Conservation (phyloP, 2,113 vertebrate genomes). For the Hiodon alosoides region DNA sequence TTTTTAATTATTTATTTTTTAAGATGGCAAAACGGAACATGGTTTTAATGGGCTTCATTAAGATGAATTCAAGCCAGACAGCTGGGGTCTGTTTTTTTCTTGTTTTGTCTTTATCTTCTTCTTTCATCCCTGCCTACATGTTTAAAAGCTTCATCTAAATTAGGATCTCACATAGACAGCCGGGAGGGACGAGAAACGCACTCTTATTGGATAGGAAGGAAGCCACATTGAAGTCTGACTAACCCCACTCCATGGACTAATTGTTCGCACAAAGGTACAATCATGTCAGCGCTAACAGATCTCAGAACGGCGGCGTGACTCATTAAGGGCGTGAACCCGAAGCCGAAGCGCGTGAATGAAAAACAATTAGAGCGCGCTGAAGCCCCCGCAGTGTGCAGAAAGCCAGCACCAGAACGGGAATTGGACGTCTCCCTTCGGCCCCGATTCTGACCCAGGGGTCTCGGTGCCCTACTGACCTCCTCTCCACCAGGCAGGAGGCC, state of each 20-base stretch:
- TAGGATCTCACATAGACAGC: not conserved
- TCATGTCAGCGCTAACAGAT: slow-evolving; percentile 5
- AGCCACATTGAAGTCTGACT: not conserved
- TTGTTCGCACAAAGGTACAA: slow-evolving; percentile 5
- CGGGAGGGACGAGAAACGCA: not conserved
- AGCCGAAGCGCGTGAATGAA: not conserved
- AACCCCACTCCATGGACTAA: not conserved
- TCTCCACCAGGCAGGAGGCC: slow-evolving; percentile 46
- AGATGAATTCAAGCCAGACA: not conserved
- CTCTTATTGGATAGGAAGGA: slow-evolving; percentile 3
- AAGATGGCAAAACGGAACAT: too few relatives aligned
- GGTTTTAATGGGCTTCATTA: too few relatives aligned
- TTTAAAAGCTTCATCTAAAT: not conserved
- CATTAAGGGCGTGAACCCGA: not conserved
- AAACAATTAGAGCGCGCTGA: not conserved
- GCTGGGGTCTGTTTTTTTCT: too few relatives aligned
- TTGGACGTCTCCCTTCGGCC: not conserved
- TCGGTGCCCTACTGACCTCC: slow-evolving; percentile 65
- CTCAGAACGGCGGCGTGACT: not conserved
- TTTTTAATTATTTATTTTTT: too few relatives aligned
- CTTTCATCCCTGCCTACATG: too few relatives aligned
- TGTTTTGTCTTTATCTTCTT: too few relatives aligned
- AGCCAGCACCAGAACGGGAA: not conserved
- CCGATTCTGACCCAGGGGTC: not conserved
- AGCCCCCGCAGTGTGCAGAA: not conserved